Evolutionary conservation across 2,797 vertebrate genomes (phyloP).

Genomic region (Hippocampus kuda): DNA sequence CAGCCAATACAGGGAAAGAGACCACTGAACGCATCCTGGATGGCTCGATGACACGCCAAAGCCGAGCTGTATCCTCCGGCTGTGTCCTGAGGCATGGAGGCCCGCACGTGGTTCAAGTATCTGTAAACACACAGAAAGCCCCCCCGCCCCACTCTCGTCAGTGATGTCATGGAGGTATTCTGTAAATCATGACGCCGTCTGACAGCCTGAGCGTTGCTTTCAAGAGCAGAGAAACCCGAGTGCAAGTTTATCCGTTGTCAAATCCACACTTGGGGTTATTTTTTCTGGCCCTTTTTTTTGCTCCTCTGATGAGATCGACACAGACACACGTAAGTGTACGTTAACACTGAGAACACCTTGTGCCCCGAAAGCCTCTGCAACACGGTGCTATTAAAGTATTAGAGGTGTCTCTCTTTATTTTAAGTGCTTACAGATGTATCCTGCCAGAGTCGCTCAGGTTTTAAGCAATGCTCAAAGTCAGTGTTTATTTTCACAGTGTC

Average conservation of each 20-base stretch:
- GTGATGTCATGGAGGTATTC: slow-evolving; percentile 29
- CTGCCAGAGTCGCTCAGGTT: slow-evolving; percentile 36
- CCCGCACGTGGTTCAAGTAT: slow-evolving; percentile 90
- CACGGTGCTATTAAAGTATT: slow-evolving; percentile 69
- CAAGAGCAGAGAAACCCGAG: slow-evolving; percentile 30
- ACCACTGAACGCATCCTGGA: slow-evolving; percentile 95
- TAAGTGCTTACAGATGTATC: slow-evolving; percentile 80
- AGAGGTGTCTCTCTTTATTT: slow-evolving; percentile 66
- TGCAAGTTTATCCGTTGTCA: slow-evolving; percentile 45
- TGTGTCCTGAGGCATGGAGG: slow-evolving; percentile 81
- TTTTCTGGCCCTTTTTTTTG: slow-evolving; percentile 37
- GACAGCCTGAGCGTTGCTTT: slow-evolving; percentile 26
- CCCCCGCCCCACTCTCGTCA: slow-evolving; percentile 30
- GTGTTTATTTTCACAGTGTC: slow-evolving; percentile 55
- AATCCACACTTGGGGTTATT: slow-evolving; percentile 48
- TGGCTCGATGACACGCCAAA: slow-evolving; percentile 86
- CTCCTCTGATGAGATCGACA: slow-evolving; percentile 46
- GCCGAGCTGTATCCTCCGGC: slow-evolving; percentile 90
- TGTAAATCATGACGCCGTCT: slow-evolving; percentile 36
- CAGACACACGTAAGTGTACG: slow-evolving; percentile 39
- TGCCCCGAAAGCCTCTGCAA: slow-evolving; percentile 60
- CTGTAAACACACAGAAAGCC: slow-evolving; percentile 61
- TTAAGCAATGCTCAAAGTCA: slow-evolving; percentile 30
- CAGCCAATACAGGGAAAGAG: slow-evolving; percentile 64
- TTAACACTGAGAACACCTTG: slow-evolving; percentile 47